phyloP scores from a whole-genome alignment of 2,888 invertebrate species.

The Muschampia plurimacula region DNA sequence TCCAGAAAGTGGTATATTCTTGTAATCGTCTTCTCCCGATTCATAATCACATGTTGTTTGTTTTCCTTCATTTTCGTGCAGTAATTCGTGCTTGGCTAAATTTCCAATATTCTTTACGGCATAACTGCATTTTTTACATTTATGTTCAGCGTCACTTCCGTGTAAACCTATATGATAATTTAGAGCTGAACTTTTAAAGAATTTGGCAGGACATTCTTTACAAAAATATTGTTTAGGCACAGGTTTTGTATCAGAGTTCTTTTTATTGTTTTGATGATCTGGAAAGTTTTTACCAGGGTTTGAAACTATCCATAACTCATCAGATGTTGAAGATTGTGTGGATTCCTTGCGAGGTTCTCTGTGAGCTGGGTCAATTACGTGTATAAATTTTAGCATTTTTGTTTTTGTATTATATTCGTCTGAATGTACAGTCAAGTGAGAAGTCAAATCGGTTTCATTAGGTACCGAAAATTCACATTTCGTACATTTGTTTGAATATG shows the following conservation, averaged over 20 bases:
- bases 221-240: slow-evolving; percentile 80
- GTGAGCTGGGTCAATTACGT: slow-evolving; percentile 87
- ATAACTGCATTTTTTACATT: slow-evolving; percentile 90
- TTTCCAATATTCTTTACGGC: slow-evolving; percentile 89
- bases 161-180: slow-evolving; percentile 89
- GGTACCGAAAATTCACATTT: slow-evolving; percentile 92
- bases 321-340: slow-evolving; percentile 62
- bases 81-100: slow-evolving; percentile 87
- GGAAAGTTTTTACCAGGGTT: slow-evolving; percentile 60
- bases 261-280: slow-evolving; percentile 56
- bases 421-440: slow-evolving; percentile 91
- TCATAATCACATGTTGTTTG: slow-evolving; percentile 71
- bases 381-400: slow-evolving; percentile 87
- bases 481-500: slow-evolving; percentile 89
- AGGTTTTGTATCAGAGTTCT: slow-evolving; percentile 61
- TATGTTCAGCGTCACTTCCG: slow-evolving; percentile 87
- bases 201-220: slow-evolving; percentile 90
- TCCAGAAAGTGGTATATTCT: slow-evolving; percentile 87
- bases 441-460: slow-evolving; percentile 88
- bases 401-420: slow-evolving; percentile 92
- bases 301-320: slow-evolving; percentile 78
- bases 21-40: slow-evolving; percentile 80
- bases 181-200: slow-evolving; percentile 89
- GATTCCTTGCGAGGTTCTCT: slow-evolving; percentile 87
- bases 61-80: slow-evolving; percentile 78